Evolutionary conservation across 2,888 invertebrate genomes (phyloP).

Genomic region (Hetaerina titia): DNA sequence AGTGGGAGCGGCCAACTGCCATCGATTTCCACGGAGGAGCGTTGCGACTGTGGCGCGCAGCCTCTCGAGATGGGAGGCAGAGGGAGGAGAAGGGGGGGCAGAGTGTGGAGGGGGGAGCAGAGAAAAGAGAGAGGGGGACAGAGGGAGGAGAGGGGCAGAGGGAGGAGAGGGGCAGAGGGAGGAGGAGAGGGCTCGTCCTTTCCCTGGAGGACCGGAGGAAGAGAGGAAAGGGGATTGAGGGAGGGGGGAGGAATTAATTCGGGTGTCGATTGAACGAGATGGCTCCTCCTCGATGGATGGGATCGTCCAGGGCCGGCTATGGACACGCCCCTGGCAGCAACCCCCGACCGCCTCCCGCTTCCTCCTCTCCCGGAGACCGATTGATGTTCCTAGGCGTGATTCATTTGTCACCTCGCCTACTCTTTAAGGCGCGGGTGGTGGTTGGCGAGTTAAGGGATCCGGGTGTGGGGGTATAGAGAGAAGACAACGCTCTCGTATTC

Average conservation of each 20-base stretch:
- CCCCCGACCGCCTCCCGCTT: background rate
- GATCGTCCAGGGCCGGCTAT: background rate
- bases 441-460: background rate
- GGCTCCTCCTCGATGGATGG: background rate
- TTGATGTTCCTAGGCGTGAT: background rate
- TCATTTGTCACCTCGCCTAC: background rate
- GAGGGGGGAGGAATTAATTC: background rate
- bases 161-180: background rate
- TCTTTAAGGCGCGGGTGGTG: background rate
- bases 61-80: conserved; percentile 19
- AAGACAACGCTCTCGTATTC: too few relatives aligned
- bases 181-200: background rate
- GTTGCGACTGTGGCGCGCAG: conserved; percentile 52
- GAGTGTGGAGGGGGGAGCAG: background rate
- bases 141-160: background rate
- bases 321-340: background rate
- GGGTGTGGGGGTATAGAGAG: too few relatives aligned
- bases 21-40: conserved; percentile 60
- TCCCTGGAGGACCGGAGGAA: background rate
- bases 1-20: background rate
- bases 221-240: background rate
- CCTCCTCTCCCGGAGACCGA: background rate
- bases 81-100: background rate
- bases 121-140: background rate
- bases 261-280: background rate